Evolutionary conservation across 2,888 invertebrate species (phyloP).

Genomic region (Drosophila longiperda): DNA sequence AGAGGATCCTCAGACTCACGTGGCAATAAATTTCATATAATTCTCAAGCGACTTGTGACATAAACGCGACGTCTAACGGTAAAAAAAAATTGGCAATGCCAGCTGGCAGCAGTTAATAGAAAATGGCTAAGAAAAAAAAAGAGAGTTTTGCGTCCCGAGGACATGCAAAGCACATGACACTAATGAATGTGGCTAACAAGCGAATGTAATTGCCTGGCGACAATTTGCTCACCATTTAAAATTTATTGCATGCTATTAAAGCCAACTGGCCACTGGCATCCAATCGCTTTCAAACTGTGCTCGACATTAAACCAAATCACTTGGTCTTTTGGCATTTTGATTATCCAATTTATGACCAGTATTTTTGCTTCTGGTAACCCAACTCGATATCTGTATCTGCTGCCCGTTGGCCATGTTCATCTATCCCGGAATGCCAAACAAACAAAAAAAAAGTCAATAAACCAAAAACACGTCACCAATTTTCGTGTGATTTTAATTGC

Average conservation of each 20-base stretch:
- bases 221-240: constrained; percentile 68
- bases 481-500: constrained; percentile 78
- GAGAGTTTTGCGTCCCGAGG: constrained; percentile 11
- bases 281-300: constrained; percentile 54
- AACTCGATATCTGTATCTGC: constrained; percentile 21
- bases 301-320: constrained; percentile 23
- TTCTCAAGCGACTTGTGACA: constrained; percentile 59
- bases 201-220: constrained; percentile 63
- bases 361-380: constrained; percentile 13
- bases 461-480: constrained; percentile 47
- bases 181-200: constrained; percentile 63
- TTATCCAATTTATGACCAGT: constrained; percentile 67
- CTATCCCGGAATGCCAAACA: constrained; percentile 14
- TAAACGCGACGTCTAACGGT: constrained; percentile 50
- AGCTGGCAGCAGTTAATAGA: constrained; percentile 42
- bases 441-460: background rate
- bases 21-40: constrained; percentile 72
- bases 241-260: constrained; percentile 50
- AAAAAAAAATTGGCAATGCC: constrained; percentile 25
- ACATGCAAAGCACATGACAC: constrained; percentile 70
- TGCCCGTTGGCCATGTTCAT: constrained; percentile 38
- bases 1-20: constrained; percentile 64
- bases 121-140: constrained; percentile 2
- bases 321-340: constrained; percentile 65
- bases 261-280: constrained; percentile 28